Evolutionary conservation across 2,797 vertebrate species (phyloP).

Genomic region (Martes flavigula): DNA sequence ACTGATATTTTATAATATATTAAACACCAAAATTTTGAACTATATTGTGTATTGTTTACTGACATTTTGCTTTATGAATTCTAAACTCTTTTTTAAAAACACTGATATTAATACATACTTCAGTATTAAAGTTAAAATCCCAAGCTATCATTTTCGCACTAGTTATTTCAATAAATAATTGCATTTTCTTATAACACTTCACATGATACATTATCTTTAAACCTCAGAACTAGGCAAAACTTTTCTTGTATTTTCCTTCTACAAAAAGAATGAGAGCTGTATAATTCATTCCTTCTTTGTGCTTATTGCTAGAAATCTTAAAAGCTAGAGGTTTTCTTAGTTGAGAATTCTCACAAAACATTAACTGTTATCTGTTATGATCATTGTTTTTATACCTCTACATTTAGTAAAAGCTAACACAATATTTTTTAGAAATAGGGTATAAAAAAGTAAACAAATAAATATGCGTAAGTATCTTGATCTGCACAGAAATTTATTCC

Average conservation of each 20-base stretch:
- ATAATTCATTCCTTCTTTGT: neutral
- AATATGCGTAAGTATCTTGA: neutral
- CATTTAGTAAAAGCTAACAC: neutral
- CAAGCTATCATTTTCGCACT: neutral
- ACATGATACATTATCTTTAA: neutral
- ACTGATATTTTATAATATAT: neutral
- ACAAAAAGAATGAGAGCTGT: neutral
- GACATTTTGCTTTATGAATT: neutral
- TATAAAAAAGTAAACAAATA: neutral
- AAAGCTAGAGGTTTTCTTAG: neutral
- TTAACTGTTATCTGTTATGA: neutral
- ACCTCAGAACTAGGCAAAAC: neutral
- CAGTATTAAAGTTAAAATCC: neutral
- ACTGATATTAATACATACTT: neutral
- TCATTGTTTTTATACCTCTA: neutral
- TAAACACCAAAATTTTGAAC: neutral
- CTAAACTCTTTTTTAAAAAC: neutral
- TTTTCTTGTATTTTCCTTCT: neutral
- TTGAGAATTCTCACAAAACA: neutral
- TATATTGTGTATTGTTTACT: neutral
- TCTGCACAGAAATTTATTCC: neutral
- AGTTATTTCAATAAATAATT: neutral
- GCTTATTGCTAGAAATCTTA: neutral
- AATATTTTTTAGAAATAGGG: neutral
- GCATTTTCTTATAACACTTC: neutral